Base-by-base conservation (phyloP, 2,113 vertebrate genomes). In the Apaloderma vittatum region DNA sequence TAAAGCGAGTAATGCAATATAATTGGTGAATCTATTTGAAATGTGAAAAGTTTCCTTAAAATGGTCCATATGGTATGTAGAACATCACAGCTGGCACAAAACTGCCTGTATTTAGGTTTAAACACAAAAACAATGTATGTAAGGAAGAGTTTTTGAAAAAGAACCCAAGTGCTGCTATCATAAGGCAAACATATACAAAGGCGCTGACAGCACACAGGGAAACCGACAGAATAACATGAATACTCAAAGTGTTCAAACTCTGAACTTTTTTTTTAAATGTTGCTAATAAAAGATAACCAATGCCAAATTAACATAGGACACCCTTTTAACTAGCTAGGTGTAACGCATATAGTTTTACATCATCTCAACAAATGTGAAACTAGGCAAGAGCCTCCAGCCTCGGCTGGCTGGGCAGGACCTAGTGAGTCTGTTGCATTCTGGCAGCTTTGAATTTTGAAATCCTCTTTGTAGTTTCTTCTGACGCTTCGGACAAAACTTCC, bases 391-490 rank as follows among this genome's bases (percentile, higher is more conserved):
- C 9, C 79, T 43, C 59, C 14, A 40, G 78, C 51, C 26, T 24
- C 12, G 17, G 61, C 52, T 24, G 75, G 72, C 75, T 29, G 18
- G 15, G 78, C 65, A 88, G 82, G 45, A 71, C 76, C 97, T 97
- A 98, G 52, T 72, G 96, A 74, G 97, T 98, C 94, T 99, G 98
- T 26, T 98, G 98, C 98, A 99, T 95, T 91, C 99, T 98, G 97
- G 99, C 98, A 95, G 99, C 99, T 98, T 99, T 99, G 98, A 99
- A 99, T 96, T 99, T 99, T 5, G 98, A 99, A 94, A 98, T 97
- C 79, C 98, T 98, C 94, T 97, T 98, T 4, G 95, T 51, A 20
- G 97, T 94, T 63, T 98, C 98, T 71, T 98, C 98, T 5, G 98
- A 87, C 4, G 91, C 72, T 23, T 99, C 98, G 0, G 98, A 96